Base-by-base conservation (phyloP, 1,140 invertebrate species). In the Colletes latitarsis region DNA sequence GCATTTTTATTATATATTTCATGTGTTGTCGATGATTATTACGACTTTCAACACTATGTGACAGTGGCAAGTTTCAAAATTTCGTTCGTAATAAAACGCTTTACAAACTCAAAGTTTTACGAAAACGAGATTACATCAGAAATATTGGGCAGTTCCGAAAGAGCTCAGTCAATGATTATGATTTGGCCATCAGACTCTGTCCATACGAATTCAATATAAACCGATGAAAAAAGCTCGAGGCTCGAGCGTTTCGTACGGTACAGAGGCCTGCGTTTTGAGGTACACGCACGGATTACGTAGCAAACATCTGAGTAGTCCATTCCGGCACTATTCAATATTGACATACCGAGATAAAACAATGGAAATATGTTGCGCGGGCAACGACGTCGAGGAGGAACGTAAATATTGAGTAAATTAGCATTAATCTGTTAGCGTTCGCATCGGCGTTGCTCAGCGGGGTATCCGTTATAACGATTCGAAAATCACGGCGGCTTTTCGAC, bases 391-490 rank as follows among this genome's bases (percentile, higher is more conserved):
- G 83, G 80, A 87, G 85, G 62, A 81, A 63, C 73, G 87, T 83
- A 89, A 89, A 89, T 88, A 89, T 80, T 80, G 76, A 85, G 85
- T 87, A 87, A 88, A 89, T 89, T 89, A 88, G 87, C 88, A 85
- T 83, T 88, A 88, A 88, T 88, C 82, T 82, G 77, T 87, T 88
- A 52, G 82, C 80, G 60, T 72, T 83, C 58, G 52, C 39, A 77
- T 88, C 64, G 62, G 39, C 53, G 73, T 76, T 83, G 74, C 79
- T 81, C 81, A 75, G 78, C 69, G 64, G 46, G 12, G 39, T 57
- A 57, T 21, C 58, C 68, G 62, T 82, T 80, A 68, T 74, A 82
- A 77, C 72, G 66, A 55, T 77, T 85, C 67, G 78, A 86, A 85
- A 88, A 88, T 88, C 83, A 77, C 81, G 64, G 69, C 19, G 21